Conservation (phyloP, 1,140 invertebrate genomes). For the Sweltsa coloradensis region DNA sequence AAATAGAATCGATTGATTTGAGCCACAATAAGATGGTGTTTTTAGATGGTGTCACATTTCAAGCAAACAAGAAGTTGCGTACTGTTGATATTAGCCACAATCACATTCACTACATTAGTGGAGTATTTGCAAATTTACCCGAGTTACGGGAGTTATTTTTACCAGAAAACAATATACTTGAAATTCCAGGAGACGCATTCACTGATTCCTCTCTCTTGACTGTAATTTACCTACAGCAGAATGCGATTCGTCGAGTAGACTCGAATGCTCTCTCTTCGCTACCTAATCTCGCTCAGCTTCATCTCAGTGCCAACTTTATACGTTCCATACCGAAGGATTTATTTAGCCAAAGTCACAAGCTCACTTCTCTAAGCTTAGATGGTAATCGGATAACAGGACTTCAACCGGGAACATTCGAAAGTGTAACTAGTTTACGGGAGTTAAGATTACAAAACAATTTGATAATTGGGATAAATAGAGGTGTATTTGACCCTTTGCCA, state of each 20-base stretch:
- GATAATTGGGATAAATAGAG: conserved; percentile 55
- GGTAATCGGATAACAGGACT: conserved; percentile 77
- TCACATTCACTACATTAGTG: conserved; percentile 71
- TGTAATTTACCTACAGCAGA: conserved; percentile 77
- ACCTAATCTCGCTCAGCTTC: conserved; percentile 63
- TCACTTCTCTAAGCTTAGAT: conserved; percentile 77
- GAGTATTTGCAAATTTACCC: conserved; percentile 64
- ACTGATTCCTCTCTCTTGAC: conserved; percentile 58
- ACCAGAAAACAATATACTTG: conserved; percentile 82
- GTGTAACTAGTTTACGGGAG: conserved; percentile 58
- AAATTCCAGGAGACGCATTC: conserved; percentile 70
- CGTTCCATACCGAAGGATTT: conserved; percentile 57
- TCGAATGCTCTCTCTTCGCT: conserved; percentile 56
- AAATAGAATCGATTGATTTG: conserved; percentile 72
- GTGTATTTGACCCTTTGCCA: conserved; percentile 68
- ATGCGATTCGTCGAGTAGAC: conserved; percentile 68
- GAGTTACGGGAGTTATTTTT: conserved; percentile 70
- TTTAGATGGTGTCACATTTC: conserved; percentile 57
- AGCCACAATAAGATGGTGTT: conserved; percentile 76
- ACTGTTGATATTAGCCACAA: conserved; percentile 81
- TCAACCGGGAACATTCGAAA: conserved; percentile 64
- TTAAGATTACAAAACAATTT: conserved; percentile 79
- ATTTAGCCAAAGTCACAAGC: conserved; percentile 56
- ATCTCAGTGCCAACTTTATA: conserved; percentile 78
- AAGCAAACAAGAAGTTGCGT: conserved; percentile 55